Percentiles rank a stretch among this genome's conserved stretches.
Evolutionary conservation across 2,113 vertebrate genomes (phyloP).

Genomic region (Gallinago paraguaiae): DNA sequence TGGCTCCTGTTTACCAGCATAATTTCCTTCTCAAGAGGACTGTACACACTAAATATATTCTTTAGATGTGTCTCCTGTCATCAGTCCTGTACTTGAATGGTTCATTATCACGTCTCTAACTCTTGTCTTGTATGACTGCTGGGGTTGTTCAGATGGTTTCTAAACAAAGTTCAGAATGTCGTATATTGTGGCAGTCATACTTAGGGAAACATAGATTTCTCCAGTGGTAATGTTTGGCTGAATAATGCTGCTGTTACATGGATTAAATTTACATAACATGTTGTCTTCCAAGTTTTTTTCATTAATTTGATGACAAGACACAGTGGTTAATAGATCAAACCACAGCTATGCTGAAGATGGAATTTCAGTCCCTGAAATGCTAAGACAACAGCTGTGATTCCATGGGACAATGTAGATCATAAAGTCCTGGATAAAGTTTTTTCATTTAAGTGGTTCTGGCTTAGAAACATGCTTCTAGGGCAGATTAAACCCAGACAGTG

Average conservation of each 20-base stretch:
- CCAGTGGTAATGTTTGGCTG: neutral
- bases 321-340: slow-evolving; percentile 6
- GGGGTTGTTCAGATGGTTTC: neutral
- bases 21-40: neutral
- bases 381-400: neutral
- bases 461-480: neutral
- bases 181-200: neutral
- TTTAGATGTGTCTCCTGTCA: slow-evolving; percentile 1
- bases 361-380: slow-evolving; percentile 6
- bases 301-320: slow-evolving; percentile 28
- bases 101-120: neutral
- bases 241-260: neutral
- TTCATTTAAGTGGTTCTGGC: neutral
- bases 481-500: slow-evolving; percentile 14
- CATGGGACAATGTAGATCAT: neutral
- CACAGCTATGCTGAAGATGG: neutral
- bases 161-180: neutral
- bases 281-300: neutral
- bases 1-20: neutral
- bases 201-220: neutral
- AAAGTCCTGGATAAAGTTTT: neutral
- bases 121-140: neutral
- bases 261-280: slow-evolving; percentile 37
- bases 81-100: neutral
- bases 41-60: neutral